Base-by-base conservation (phyloP, 2,888 invertebrate genomes). In the Hydrotaea cyrtoneurina region DNA sequence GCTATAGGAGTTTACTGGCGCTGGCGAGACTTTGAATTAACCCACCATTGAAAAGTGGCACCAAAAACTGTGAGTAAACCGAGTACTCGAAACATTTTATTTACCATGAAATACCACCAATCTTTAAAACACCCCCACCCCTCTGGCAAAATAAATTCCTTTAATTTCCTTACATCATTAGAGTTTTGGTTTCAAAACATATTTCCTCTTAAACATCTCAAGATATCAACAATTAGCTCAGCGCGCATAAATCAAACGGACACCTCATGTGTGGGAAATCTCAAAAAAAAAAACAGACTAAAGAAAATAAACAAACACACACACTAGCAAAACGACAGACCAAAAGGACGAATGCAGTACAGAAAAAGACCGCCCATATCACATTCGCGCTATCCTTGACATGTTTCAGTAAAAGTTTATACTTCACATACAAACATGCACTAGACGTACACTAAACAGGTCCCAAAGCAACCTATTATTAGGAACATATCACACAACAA, bases 381-480 rank as follows among this genome's bases (percentile, higher is more conserved):
- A 80, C 77, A 78, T 79, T 79, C 53, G 82, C 72, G 31, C 31
- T 78, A 81, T 84, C 74, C 84, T 80, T 84, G 81, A 78, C 78
- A 78, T 84, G 75, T 84, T 81, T 81, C 75, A 69, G 73, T 77
- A 74, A 71, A 83, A 74, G n/a, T 80, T 83, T 78, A 50, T 1
- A 11, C 26, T 15, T 43, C 43, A 43, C 13, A 43, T 10, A 43
- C 43, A 31, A 3, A 43, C 13, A 43, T 10, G 10, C 43, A 31
- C 31, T 31, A 31, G 31, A 31, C 19, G 31, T 72, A 84, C 71
- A 80, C 59, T 72, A 72, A 75, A 84, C 81, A 84, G 84, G 78
- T 84, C 84, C 84, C 78, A 43, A 72, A 84, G 80, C 80, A 71
- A 78, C 21, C 80, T 62, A 78, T 81, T 81, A 78, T 81, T 84